Percentiles rank a stretch among this genome's conserved stretches.
phyloP scores from a whole-genome alignment of 2,888 invertebrate genomes.

The Osedax frankpressi region DNA sequence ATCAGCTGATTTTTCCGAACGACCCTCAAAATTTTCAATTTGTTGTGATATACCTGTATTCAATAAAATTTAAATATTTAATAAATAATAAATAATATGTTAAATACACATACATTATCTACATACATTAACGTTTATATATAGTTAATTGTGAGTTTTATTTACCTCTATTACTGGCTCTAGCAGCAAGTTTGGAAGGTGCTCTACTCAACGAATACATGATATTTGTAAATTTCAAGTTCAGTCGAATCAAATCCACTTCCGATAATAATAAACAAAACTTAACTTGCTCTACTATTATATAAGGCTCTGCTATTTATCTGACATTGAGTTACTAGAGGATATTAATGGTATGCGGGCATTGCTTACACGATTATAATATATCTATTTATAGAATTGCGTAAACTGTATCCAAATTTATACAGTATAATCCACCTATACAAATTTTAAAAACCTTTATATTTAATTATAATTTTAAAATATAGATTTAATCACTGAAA shows the following conservation, averaged over 20 bases:
- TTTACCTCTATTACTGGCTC: not conserved
- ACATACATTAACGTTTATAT: no score
- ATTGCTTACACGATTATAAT: not conserved
- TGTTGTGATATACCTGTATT: not conserved
- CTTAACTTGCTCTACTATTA: not conserved
- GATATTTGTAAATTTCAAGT: not conserved
- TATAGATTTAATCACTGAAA: no score
- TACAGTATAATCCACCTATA: no score
- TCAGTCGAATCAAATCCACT: not conserved
- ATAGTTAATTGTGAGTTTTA: not conserved
- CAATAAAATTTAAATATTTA: not conserved
- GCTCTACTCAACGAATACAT: not conserved
- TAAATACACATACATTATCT: not conserved
- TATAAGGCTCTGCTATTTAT: not conserved
- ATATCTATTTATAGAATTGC: not conserved
- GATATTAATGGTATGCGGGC: not conserved
- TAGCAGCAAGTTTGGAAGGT: not conserved
- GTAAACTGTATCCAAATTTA: no score
- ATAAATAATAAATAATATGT: not conserved
- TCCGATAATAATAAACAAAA: not conserved
- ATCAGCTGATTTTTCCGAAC: not conserved
- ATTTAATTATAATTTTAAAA: no score
- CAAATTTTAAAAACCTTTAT: no score
- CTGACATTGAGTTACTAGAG: not conserved
- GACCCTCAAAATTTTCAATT: not conserved